phyloP scores from a whole-genome alignment of 2,888 invertebrate species.

The Ornithoptera alexandrae region DNA sequence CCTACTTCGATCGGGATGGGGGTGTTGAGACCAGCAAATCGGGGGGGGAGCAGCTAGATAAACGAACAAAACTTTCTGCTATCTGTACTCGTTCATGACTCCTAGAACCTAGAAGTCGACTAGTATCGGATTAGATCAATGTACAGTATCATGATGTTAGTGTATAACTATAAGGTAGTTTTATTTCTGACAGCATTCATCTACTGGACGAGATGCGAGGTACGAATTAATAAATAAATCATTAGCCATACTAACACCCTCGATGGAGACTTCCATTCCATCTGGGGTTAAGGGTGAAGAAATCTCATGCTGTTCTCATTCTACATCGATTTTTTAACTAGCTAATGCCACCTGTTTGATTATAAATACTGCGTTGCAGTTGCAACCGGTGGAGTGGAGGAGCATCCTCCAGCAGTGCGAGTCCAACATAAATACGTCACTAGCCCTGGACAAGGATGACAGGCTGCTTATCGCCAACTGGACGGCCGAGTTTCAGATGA shows the following conservation, averaged over 20 bases:
- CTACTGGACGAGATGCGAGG: slow-evolving; percentile 7
- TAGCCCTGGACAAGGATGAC: slow-evolving; percentile 43
- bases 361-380: slow-evolving; percentile 16
- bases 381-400: slow-evolving; percentile 26
- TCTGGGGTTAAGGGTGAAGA: too few species aligned
- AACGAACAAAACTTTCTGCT: slow-evolving; percentile 19
- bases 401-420: slow-evolving; percentile 33
- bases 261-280: not conserved
- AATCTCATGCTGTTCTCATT: not conserved
- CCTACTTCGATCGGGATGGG: too few species aligned
- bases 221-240: not conserved
- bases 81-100: slow-evolving; percentile 34
- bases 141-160: not conserved
- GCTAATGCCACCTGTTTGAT: not conserved
- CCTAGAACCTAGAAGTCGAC: slow-evolving; percentile 10
- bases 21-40: too few species aligned
- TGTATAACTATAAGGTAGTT: not conserved
- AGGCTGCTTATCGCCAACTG: slow-evolving; percentile 41
- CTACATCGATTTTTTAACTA: not conserved
- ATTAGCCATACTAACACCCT: not conserved
- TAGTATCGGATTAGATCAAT: not conserved
- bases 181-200: slow-evolving; percentile 6
- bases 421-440: slow-evolving; percentile 39
- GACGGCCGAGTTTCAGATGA: slow-evolving; percentile 47
- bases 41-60: too few species aligned